These are phyloP conservation scores for Bufo bufo DNA, from an alignment of 2,113 vertebrate genomes.

Conservation along the genomic window DNA sequence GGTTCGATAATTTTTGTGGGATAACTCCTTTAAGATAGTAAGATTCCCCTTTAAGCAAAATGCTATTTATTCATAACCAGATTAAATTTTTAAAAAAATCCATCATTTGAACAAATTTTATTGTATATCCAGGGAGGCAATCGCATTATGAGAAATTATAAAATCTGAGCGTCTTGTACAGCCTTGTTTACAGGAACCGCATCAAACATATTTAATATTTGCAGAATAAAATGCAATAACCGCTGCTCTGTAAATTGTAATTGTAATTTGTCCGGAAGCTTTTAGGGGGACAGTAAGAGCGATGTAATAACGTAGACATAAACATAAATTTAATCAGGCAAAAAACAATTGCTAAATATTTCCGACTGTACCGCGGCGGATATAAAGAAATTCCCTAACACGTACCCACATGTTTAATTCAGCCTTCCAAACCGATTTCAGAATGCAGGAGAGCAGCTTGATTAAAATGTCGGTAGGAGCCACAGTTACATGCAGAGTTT, in stretches of 20 bases:
- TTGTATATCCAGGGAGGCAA: background rate
- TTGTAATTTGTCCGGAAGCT: slow-evolving; percentile 2
- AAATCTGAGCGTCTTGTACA: background rate
- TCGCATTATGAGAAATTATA: background rate
- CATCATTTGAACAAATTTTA: background rate
- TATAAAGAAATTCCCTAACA: slow-evolving; percentile 64
- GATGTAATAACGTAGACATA: slow-evolving; percentile 25
- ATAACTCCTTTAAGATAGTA: no score
- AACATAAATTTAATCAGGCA: slow-evolving; percentile 58
- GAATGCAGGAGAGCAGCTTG: slow-evolving; percentile 59
- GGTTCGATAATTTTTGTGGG: no score
- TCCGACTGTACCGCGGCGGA: slow-evolving; percentile 60
- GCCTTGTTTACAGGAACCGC: background rate
- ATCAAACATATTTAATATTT: slow-evolving; percentile 31
- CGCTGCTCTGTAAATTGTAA: slow-evolving; percentile 9
- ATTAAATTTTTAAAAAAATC: background rate
- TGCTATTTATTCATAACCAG: background rate
- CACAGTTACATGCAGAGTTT: slow-evolving; percentile 54
- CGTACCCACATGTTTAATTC: slow-evolving; percentile 66
- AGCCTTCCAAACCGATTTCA: slow-evolving; percentile 60
- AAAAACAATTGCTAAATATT: slow-evolving; percentile 62
- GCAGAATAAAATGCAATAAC: slow-evolving; percentile 15
- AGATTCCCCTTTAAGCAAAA: no score
- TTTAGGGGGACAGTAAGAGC: background rate
- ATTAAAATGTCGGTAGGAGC: slow-evolving; percentile 64